Evolutionary conservation across 64 coral and sea anemone species (phyloP).

Genomic region (Porites australiensis): DNA sequence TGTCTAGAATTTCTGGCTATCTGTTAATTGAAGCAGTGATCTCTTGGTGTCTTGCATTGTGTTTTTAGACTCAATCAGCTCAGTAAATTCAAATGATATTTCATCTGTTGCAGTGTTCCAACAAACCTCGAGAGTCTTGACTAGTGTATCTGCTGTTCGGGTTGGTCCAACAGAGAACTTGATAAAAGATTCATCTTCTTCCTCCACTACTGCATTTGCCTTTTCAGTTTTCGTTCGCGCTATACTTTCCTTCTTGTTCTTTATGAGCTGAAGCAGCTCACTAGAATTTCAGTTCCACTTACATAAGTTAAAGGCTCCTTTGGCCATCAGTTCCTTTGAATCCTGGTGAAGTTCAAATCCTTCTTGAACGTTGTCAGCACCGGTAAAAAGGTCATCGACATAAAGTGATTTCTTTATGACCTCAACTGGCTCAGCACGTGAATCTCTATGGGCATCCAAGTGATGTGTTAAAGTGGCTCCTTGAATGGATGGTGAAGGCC

Average conservation of each 20-base stretch:
- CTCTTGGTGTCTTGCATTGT: constrained; percentile 36
- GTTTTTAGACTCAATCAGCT: constrained; percentile 3
- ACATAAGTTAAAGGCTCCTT: constrained; percentile 47
- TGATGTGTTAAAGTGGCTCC: background rate
- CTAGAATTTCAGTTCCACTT: constrained; percentile 37
- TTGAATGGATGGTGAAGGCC: background rate
- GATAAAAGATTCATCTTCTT: constrained; percentile 47
- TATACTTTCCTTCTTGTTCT: background rate
- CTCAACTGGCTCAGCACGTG: constrained; percentile 7
- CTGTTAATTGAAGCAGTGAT: background rate
- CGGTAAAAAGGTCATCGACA: background rate
- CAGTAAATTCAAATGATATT: background rate
- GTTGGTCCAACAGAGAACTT: background rate
- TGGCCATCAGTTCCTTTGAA: background rate
- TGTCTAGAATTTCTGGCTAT: too few species aligned
- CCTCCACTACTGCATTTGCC: background rate
- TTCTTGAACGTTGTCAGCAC: too few species aligned
- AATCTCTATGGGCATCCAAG: constrained; percentile 4
- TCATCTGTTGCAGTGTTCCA: background rate
- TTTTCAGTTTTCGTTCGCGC: background rate
- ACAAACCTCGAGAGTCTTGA: constrained; percentile 8
- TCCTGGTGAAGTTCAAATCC: too few species aligned
- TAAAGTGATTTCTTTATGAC: constrained; percentile 32
- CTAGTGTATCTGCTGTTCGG: background rate
- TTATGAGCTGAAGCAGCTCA: constrained; percentile 3